phyloP scores from a whole-genome alignment of 2,113 vertebrate genomes.

The Rhabdornis inornatus region DNA sequence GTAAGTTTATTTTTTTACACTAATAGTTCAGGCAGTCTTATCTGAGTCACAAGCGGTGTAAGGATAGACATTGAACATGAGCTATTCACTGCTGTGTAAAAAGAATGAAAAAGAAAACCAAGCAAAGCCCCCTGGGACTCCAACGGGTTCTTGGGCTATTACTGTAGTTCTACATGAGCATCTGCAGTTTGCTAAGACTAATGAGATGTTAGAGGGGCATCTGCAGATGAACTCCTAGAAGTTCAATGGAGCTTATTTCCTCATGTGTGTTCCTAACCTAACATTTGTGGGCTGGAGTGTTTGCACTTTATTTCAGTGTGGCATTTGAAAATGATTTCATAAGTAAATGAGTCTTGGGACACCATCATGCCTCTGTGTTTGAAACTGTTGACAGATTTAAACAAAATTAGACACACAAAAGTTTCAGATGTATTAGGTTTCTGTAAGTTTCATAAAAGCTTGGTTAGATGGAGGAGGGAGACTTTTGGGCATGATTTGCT shows the following conservation, averaged over 20 bases:
- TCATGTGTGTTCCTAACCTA: not conserved
- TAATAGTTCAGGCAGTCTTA: not conserved
- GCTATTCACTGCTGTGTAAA: not conserved
- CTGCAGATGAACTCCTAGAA: not conserved
- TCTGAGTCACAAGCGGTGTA: not conserved
- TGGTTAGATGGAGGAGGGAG: not conserved
- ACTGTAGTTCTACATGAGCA: not conserved
- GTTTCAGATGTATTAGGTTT: not conserved
- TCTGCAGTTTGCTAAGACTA: not conserved
- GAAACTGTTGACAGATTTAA: not conserved
- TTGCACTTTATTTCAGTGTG: not conserved
- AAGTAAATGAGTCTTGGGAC: conserved; percentile 1
- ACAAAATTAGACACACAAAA: not conserved
- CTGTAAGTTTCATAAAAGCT: not conserved
- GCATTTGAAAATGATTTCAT: not conserved
- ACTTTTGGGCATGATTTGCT: not conserved
- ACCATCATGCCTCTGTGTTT: not conserved
- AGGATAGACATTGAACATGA: not conserved
- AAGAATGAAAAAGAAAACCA: not conserved
- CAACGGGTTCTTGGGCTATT: not conserved
- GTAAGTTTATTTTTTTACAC: not conserved
- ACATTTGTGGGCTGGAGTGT: not conserved
- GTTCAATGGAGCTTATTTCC: not conserved
- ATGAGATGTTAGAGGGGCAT: not conserved
- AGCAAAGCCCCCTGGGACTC: not conserved